phyloP scores from a whole-genome alignment of 1,140 invertebrate genomes.

The Papilio polyxenes region DNA sequence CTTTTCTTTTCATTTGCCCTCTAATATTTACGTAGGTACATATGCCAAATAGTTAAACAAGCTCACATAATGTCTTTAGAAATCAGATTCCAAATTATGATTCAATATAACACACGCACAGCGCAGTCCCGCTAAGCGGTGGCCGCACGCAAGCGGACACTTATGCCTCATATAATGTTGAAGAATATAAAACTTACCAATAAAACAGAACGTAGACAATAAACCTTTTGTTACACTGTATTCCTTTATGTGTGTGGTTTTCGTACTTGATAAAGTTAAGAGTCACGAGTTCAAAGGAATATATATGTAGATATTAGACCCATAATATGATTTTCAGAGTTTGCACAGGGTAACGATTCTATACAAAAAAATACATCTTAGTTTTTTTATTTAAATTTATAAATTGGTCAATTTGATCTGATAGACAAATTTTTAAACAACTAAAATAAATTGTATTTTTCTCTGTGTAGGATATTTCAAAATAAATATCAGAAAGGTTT shows the following conservation, averaged over 20 bases:
- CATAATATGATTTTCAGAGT: too few relatives aligned
- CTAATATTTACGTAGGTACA: too few relatives aligned
- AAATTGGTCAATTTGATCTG: too few relatives aligned
- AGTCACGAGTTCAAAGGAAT: background rate
- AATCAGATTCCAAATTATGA: background rate
- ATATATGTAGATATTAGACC: background rate
- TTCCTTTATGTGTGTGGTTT: background rate
- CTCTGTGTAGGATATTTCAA: too few relatives aligned
- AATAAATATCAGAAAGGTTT: too few relatives aligned
- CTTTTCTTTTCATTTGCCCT: too few relatives aligned
- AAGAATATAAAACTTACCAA: constrained; percentile 12
- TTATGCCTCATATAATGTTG: constrained; percentile 15
- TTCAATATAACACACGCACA: constrained; percentile 3
- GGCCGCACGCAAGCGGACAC: background rate
- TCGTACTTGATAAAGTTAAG: background rate
- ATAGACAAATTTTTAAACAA: too few relatives aligned
- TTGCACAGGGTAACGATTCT: too few relatives aligned
- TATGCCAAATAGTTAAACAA: background rate
- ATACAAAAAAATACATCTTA: too few relatives aligned
- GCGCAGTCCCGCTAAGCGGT: background rate
- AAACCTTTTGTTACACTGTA: background rate
- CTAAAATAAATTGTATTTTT: background rate
- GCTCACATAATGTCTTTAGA: constrained; percentile 1
- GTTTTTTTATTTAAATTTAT: too few relatives aligned
- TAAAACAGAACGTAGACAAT: constrained; percentile 18